These are phyloP conservation scores for Scaptomyza tumidula DNA, from an alignment of 2,888 invertebrate genomes.

Conservation along the genomic window DNA sequence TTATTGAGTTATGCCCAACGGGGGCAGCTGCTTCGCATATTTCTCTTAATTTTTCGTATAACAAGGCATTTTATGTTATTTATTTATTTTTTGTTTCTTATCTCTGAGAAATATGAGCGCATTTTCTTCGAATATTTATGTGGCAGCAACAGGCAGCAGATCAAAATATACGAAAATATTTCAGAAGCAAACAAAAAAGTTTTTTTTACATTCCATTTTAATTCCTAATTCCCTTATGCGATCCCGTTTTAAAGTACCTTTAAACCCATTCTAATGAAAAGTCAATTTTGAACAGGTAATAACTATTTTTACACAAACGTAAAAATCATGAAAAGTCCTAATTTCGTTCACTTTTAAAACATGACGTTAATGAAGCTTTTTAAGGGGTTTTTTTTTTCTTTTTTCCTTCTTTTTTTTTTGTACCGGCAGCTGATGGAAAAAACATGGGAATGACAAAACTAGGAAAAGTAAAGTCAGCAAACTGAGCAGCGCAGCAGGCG, in stretches of 20 bases:
- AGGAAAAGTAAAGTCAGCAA: conserved; percentile 52
- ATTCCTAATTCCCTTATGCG: too few species aligned
- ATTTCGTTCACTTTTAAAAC: conserved; percentile 3
- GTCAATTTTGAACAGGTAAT: background rate
- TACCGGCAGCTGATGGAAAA: conserved; percentile 47
- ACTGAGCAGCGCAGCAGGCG: conserved; percentile 35
- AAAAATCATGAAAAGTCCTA: background rate
- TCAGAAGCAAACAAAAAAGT: background rate
- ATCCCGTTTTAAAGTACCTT: background rate
- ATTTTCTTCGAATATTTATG: background rate
- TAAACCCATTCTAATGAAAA: background rate
- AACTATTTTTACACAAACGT: background rate
- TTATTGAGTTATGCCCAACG: conserved; percentile 79
- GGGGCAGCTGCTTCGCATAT: conserved; percentile 74
- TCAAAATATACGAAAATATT: background rate
- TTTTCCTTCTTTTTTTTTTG: background rate
- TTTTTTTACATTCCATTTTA: background rate
- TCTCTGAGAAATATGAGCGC: conserved; percentile 10
- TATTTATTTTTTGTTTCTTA: background rate
- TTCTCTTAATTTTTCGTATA: conserved; percentile 73
- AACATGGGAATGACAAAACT: conserved; percentile 43
- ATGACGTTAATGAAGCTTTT: conserved; percentile 24
- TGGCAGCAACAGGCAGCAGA: conserved; percentile 1
- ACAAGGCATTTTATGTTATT: conserved; percentile 61
- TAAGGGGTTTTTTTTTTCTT: background rate